These are phyloP conservation scores for Periophthalmus modestus DNA, from an alignment of 2,113 vertebrate genomes.

Conservation along the genomic window DNA sequence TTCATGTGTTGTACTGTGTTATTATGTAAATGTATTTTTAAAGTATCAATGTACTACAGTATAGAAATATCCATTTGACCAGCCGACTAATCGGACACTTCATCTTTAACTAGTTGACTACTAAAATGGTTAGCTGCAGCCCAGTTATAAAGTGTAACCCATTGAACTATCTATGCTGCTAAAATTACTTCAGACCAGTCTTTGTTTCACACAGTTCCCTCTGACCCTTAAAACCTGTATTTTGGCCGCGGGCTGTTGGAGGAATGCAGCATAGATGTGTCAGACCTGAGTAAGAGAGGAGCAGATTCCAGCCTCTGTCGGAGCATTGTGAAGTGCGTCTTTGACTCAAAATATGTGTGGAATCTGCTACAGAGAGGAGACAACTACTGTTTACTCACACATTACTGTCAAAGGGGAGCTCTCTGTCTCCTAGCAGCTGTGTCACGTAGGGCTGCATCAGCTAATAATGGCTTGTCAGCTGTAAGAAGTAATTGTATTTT, in stretches of 20 bases:
- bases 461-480: no score
- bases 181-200: not conserved
- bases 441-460: no score
- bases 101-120: no score
- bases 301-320: constrained; percentile 63
- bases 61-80: no score
- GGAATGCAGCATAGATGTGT: constrained; percentile 49
- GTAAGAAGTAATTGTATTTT: no score
- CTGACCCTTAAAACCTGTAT: constrained; percentile 10
- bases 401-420: constrained; percentile 34
- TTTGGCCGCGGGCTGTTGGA: constrained; percentile 20
- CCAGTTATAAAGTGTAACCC: no score
- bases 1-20: no score
- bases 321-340: constrained; percentile 74
- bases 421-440: constrained; percentile 22
- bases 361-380: constrained; percentile 66
- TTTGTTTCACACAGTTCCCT: not conserved
- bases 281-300: constrained; percentile 25
- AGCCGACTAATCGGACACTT: no score
- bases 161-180: no score
- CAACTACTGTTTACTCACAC: constrained; percentile 65
- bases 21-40: no score
- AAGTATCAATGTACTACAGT: no score
- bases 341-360: constrained; percentile 67
- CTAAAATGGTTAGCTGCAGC: no score